Evolutionary conservation across 2,113 vertebrate species (phyloP), one percentile per base, ranked within the genome.

Genomic region (Takifugu bimaculatus): DNA sequence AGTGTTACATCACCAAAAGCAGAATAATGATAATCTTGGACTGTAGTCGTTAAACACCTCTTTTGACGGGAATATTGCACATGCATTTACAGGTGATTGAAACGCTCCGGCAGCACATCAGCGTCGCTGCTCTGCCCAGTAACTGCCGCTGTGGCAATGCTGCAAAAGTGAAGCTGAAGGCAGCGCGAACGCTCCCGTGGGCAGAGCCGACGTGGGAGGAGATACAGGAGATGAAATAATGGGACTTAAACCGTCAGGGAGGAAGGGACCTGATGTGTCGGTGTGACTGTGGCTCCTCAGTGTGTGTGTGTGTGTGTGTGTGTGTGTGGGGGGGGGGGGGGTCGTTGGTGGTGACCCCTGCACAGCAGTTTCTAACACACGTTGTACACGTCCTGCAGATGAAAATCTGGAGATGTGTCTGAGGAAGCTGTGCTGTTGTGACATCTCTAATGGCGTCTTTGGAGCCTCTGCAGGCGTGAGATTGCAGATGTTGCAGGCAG

Each of bases 271-370:
- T 28, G 67, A 77, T 85, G 73, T 79, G 83, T 80, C 85, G 84
- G 87, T 83, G 68, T 58, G 56, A 81, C 58, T 61, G 14, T 69
- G 79, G 62, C 62, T 80, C 66, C 63, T 67, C 83, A 81, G 74
- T 70, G 67, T 83, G 81, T 20, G 20, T 20, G 20, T 20, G 20
- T 20, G 20, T 20, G 20, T 20, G 20, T 82, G 84, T 86, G 84
- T 74, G 71, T 79, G 56, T 39, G 50, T 57, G 20, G 20, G 20
- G 20, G 20, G 20, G 13, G 7, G 47, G 68, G 54, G 73, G 70
- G 65, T 5, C 27, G 47, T 32, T 20, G 7, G 25, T 79, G 64
- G 80, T 70, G 81, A 70, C 56, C 20, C 10, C 2, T 54, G 4
- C 15, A 62, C 2, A 27, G 6, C 49, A 45, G 12, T 2, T 39